Conservation (phyloP, 2,888 invertebrate species). For the Erebia palarica region DNA sequence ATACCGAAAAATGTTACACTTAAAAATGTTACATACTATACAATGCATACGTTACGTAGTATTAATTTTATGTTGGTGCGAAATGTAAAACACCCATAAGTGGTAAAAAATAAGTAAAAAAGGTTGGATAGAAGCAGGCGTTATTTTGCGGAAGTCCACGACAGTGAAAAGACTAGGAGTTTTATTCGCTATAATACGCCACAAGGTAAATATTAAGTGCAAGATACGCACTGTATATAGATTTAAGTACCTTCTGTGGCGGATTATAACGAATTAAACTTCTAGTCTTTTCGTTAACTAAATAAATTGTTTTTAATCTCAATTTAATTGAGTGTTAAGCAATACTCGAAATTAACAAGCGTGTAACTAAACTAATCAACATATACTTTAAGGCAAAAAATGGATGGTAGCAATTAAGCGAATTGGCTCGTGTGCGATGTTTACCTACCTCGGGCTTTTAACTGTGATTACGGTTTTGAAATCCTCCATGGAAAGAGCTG, state of each 20-base stretch:
- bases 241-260: too few relatives aligned
- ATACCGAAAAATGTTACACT: too few relatives aligned
- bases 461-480: constrained; percentile 11
- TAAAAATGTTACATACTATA: too few relatives aligned
- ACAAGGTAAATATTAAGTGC: too few relatives aligned
- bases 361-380: constrained; percentile 11
- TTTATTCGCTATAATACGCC: too few relatives aligned
- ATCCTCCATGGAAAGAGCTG: background rate
- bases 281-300: too few relatives aligned
- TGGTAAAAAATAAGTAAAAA: background rate
- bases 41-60: background rate
- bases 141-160: too few relatives aligned
- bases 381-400: constrained; percentile 7
- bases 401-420: background rate
- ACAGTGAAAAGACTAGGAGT: too few relatives aligned
- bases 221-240: too few relatives aligned
- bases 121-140: too few relatives aligned
- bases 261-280: too few relatives aligned
- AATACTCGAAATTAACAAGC: constrained; percentile 17
- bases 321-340: constrained; percentile 10
- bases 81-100: background rate
- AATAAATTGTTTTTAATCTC: background rate
- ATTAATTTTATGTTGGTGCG: background rate
- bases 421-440: constrained; percentile 10
- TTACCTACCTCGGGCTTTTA: constrained; percentile 3